A percentile compares a stretch with the other conserved stretches of the same genome.
phyloP scores from a whole-genome alignment of 2,797 vertebrate species.

The Bovichtus variegatus region DNA sequence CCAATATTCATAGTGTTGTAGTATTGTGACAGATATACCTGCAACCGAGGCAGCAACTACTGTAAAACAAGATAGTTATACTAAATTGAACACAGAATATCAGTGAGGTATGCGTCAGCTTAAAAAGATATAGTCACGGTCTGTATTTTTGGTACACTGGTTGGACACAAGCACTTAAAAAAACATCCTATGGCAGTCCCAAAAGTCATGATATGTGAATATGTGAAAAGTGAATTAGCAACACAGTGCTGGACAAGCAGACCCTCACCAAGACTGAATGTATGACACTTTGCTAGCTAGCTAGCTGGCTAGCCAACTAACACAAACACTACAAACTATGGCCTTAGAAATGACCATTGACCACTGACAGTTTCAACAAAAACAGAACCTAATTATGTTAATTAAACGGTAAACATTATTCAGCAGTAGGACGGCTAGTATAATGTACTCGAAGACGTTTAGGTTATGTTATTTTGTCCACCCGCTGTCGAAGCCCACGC shows the following conservation, averaged over 20 bases:
- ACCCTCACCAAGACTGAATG: background rate
- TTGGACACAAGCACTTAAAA: background rate
- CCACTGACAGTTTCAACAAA: background rate
- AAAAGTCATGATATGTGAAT: background rate
- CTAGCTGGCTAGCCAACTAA: constrained; percentile 19
- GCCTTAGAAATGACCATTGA: background rate
- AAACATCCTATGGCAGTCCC: background rate
- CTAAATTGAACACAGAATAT: background rate
- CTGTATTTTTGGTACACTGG: background rate
- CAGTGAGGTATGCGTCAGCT: background rate
- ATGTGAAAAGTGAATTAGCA: background rate
- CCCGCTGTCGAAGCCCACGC: constrained; percentile 46
- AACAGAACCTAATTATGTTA: background rate
- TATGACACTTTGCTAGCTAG: constrained; percentile 10
- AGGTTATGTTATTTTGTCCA: constrained; percentile 2
- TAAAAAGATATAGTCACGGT: background rate
- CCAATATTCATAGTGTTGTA: background rate
- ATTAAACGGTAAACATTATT: background rate
- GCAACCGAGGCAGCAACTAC: background rate
- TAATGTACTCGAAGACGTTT: background rate
- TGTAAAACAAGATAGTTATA: background rate
- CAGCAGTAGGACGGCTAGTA: background rate
- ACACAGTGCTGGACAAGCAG: background rate
- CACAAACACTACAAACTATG: background rate
- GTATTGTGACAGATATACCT: background rate